These are phyloP conservation scores for Eurosta solidaginis DNA, from an alignment of 1,140 invertebrate species.

Conservation along the genomic window DNA sequence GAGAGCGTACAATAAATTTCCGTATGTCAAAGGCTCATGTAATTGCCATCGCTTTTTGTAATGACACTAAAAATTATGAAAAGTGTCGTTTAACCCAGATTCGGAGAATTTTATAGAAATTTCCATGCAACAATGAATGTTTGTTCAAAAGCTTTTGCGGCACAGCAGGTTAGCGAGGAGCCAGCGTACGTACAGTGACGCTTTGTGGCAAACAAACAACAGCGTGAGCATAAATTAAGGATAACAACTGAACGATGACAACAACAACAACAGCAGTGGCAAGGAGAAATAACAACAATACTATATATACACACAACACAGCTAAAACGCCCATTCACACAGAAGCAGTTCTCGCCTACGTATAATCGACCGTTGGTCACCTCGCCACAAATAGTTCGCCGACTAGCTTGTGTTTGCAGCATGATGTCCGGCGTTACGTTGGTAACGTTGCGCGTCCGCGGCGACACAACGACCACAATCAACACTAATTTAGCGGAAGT, in stretches of 20 bases:
- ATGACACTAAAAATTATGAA: constrained; percentile 27
- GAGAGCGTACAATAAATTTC: constrained; percentile 15
- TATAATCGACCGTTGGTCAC: background rate
- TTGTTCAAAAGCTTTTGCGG: too few species aligned
- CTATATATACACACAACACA: too few species aligned
- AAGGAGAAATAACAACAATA: background rate
- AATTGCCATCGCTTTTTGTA: constrained; percentile 26
- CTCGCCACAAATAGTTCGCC: too few species aligned
- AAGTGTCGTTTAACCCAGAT: constrained; percentile 25
- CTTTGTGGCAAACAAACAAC: background rate
- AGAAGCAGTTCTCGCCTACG: too few species aligned
- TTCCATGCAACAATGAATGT: background rate
- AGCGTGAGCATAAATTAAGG: constrained; percentile 14
- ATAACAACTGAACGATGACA: constrained; percentile 14
- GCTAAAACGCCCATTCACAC: too few species aligned
- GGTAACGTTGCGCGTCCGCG: background rate
- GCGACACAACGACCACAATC: constrained; percentile 49
- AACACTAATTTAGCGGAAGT: constrained; percentile 58
- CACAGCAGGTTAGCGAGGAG: background rate
- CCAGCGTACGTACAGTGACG: background rate
- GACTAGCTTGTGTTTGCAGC: too few species aligned
- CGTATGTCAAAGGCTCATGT: constrained; percentile 14
- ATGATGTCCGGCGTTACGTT: background rate
- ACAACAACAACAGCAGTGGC: background rate
- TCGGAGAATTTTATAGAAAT: background rate